Evolutionary conservation across 2,888 invertebrate genomes (phyloP), one percentile per base, ranked within the genome.

Genomic region (Tupiocoris notatus): DNA sequence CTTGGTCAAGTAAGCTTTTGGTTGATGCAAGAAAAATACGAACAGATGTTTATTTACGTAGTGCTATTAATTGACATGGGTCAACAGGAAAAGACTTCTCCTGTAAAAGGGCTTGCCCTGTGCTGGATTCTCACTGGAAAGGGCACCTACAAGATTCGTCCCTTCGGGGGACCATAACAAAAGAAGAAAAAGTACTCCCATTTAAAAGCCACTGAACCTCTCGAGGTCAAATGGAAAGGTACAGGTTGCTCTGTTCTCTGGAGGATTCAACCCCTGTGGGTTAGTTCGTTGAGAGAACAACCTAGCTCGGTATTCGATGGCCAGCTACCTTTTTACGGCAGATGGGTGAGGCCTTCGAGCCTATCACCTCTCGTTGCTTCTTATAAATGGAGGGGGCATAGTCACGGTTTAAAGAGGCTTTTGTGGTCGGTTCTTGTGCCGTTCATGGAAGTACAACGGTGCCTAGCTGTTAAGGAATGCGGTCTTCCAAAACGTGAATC

Each of bases 361-460:
- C n/a, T 39, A 39, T 39, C 39, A 39, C 39, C 39, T 39, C 39
- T 7, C 6, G 6, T 39, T 12, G 12, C 39, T 12, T 39, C 39
- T 7, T 3, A 3, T 39, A 12, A 12, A 12, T 3, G 39, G 39
- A 12, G 12, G 39, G 39, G 39, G 39, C 6, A 12, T 39, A 39
- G 65, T 65, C 65, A 65, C 65, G 65, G 23, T 65, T 65, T 65
- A 65, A 65, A 65, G 65, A 65, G 65, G 23, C 65, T 25, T 65
- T 65, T 25, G 39, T 65, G 24, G 65, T 39, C 39, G 39, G 39
- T 39, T 39, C 39, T 39, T 39, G 39, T 39, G 39, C 39, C 39
- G 39, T 39, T 39, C 39, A 39, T 39, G 39, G 39, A 39, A 39
- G 39, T 39, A 39, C 39, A 39, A 39, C 39, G 39, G 39, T 3